Percentiles rank a stretch among this genome's conserved stretches.
Evolutionary conservation across 2,113 vertebrate species (phyloP).

Genomic region (Archilochus colubris): DNA sequence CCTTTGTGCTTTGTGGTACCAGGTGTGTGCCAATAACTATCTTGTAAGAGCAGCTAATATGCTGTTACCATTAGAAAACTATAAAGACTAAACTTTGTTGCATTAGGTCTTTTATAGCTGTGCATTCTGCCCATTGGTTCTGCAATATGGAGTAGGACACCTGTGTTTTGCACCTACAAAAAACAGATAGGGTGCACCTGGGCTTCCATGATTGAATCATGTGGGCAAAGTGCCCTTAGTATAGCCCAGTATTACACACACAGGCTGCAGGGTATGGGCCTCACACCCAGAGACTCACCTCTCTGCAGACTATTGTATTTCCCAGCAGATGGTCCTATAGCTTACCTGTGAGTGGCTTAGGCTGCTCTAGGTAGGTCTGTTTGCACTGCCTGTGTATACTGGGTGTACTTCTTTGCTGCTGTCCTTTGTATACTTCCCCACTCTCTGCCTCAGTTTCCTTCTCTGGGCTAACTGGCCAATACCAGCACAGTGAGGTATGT

Average conservation of each 20-base stretch:
- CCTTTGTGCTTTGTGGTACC: not conserved
- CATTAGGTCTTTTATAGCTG: rapidly evolving
- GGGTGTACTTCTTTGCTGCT: not conserved
- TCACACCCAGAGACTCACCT: not conserved
- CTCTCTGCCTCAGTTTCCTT: not conserved
- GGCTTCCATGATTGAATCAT: rapidly evolving
- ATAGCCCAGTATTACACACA: not conserved
- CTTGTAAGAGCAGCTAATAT: not conserved
- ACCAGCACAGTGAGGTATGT: not conserved
- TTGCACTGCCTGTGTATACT: not conserved
- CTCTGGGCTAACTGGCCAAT: not conserved
- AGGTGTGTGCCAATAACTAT: not conserved
- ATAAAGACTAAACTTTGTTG: not conserved
- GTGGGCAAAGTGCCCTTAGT: not conserved
- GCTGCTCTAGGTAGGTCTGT: not conserved
- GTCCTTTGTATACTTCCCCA: not conserved
- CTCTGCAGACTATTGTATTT: not conserved
- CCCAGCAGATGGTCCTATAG: rapidly evolving
- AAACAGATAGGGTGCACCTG: not conserved
- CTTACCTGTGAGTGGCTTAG: rapidly evolving
- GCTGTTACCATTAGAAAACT: not conserved
- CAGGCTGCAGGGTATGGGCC: rapidly evolving
- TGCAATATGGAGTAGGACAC: rapidly evolving
- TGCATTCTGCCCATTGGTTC: rapidly evolving
- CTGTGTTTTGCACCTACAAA: not conserved